Conservation (phyloP, 2,888 invertebrate genomes). For the Nudaria mundana region DNA sequence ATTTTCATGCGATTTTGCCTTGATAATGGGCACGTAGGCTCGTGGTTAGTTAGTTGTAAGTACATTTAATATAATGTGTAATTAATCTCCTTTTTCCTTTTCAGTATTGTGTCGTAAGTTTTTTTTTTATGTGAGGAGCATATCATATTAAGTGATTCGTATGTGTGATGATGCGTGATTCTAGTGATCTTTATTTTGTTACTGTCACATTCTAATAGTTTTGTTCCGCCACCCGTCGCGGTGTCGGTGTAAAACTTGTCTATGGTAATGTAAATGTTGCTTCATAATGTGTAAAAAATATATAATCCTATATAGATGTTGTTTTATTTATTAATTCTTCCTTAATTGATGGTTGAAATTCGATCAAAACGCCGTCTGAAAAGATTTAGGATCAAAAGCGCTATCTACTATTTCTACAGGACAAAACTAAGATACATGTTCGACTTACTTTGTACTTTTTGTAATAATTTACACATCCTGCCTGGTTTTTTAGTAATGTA, state of each 20-base stretch:
- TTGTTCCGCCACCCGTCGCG: conserved; percentile 51
- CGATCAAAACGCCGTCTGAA: too few species aligned
- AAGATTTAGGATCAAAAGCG: too few species aligned
- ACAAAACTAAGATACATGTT: too few species aligned
- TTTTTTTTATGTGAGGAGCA: conserved; percentile 58
- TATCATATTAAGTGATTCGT: conserved; percentile 47
- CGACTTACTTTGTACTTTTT: too few species aligned
- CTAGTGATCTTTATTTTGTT: conserved; percentile 59
- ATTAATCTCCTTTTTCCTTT: conserved; percentile 78
- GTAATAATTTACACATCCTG: too few species aligned
- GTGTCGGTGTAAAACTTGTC: conserved; percentile 67
- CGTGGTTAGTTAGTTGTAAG: conserved; percentile 78
- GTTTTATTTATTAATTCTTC: conserved; percentile 38
- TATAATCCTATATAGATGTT: conserved; percentile 75
- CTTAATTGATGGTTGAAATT: not conserved
- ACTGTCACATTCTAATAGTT: conserved; percentile 80
- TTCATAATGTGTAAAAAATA: conserved; percentile 81
- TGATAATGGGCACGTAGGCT: conserved; percentile 61
- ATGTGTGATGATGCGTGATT: conserved; percentile 35
- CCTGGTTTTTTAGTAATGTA: too few species aligned
- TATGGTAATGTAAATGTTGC: conserved; percentile 81
- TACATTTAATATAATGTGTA: conserved; percentile 77
- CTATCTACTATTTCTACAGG: too few species aligned
- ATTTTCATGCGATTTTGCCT: conserved; percentile 66
- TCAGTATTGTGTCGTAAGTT: conserved; percentile 77